These are phyloP conservation scores for Zalophus californianus DNA, from an alignment of 2,797 vertebrate genomes.

Conservation along the genomic window DNA sequence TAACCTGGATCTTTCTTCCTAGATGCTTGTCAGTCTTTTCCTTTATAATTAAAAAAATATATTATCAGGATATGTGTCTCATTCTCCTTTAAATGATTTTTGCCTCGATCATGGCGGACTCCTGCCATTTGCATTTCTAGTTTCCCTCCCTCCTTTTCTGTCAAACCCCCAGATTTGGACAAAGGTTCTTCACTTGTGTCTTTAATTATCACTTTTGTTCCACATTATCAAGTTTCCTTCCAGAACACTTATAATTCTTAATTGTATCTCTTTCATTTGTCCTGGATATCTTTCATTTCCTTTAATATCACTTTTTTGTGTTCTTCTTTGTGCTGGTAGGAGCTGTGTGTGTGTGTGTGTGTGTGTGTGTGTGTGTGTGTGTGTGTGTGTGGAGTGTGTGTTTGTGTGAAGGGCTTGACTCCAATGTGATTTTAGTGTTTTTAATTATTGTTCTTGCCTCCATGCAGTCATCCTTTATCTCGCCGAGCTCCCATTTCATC, in stretches of 20 bases:
- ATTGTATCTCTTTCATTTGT: background rate
- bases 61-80: background rate
- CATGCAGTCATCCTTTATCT: background rate
- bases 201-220: constrained; percentile 7
- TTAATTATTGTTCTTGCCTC: background rate
- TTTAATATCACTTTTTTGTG: background rate
- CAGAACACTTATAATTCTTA: background rate
- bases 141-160: background rate
- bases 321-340: background rate
- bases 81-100: background rate
- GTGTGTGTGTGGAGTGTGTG: background rate
- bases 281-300: background rate
- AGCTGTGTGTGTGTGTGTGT: background rate
- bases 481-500: background rate
- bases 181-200: background rate
- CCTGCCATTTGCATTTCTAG: background rate
- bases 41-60: background rate
- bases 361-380: background rate
- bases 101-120: background rate
- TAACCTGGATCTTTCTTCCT: background rate
- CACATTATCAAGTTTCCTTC: background rate
- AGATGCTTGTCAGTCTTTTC: background rate
- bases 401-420: background rate
- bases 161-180: background rate
- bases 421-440: background rate